A percentile compares a stretch with the other conserved stretches of the same genome.
These are phyloP conservation scores for Boleophthalmus pectinirostris DNA, from an alignment of 2,113 vertebrate species.

Conservation along the genomic window DNA sequence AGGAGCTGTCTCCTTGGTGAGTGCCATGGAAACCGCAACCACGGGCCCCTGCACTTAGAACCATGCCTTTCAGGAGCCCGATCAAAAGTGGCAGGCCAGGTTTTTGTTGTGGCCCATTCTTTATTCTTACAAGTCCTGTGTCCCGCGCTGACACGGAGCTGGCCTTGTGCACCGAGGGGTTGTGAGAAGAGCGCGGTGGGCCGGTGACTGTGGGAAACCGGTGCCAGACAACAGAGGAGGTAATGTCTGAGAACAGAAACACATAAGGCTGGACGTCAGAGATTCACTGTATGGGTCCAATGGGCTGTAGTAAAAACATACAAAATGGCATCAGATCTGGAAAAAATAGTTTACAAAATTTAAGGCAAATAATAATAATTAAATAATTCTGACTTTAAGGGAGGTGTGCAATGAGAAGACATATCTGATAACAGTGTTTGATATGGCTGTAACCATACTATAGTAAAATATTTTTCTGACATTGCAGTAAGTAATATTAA, in stretches of 20 bases:
- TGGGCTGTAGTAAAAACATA: background rate
- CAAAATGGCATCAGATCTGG: background rate
- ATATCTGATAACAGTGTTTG: too few species aligned
- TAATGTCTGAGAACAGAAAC: constrained; percentile 16
- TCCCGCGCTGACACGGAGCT: constrained; percentile 50
- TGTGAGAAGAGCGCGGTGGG: constrained; percentile 65
- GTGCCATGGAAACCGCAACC: constrained; percentile 74
- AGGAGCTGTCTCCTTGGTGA: constrained; percentile 77
- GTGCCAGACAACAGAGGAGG: constrained; percentile 66
- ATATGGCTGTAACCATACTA: too few species aligned
- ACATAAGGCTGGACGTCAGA: background rate
- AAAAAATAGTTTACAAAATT: background rate
- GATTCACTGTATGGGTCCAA: background rate
- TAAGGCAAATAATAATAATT: background rate
- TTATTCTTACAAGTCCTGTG: constrained; percentile 57
- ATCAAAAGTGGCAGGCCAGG: constrained; percentile 72
- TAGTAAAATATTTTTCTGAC: too few species aligned
- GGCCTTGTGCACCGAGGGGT: constrained; percentile 53
- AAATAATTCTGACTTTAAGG: too few species aligned
- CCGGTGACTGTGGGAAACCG: constrained; percentile 68
- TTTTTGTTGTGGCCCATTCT: constrained; percentile 54
- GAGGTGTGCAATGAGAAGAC: too few species aligned
- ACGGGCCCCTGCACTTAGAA: constrained; percentile 65
- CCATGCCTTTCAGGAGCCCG: constrained; percentile 69
- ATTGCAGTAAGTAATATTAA: too few species aligned